Evolutionary conservation across 2,797 vertebrate genomes (phyloP).

Genomic region (Masticophis lateralis): DNA sequence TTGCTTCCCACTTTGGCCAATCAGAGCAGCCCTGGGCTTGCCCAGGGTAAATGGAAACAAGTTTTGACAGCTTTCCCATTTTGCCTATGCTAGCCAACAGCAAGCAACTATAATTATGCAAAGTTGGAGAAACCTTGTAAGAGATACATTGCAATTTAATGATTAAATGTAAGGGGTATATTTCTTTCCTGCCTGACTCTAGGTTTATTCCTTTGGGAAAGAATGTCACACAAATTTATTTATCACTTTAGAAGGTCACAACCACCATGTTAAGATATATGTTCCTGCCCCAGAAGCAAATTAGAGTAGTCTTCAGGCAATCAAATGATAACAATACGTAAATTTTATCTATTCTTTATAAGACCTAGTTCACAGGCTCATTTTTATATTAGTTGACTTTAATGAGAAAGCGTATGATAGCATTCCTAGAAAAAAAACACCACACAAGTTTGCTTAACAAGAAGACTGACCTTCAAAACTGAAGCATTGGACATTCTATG

Average conservation of each 20-base stretch:
- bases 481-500: background rate
- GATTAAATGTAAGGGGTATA: background rate
- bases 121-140: background rate
- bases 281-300: background rate
- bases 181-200: background rate
- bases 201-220: background rate
- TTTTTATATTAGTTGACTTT: constrained; percentile 6
- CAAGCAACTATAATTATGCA: background rate
- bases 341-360: background rate
- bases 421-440: background rate
- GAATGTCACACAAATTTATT: background rate
- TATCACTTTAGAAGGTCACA: background rate
- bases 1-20: background rate
- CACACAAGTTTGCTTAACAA: constrained; percentile 1
- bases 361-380: background rate
- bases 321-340: background rate
- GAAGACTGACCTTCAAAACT: constrained; percentile 28
- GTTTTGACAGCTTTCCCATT: background rate
- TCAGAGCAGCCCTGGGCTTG: background rate
- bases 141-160: background rate
- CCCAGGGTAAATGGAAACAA: background rate
- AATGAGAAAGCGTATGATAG: background rate
- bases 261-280: background rate
- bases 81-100: background rate
- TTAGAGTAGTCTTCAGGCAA: background rate